Conservation (phyloP, 2,797 vertebrate genomes). For the Oreochromis mossambicus region DNA sequence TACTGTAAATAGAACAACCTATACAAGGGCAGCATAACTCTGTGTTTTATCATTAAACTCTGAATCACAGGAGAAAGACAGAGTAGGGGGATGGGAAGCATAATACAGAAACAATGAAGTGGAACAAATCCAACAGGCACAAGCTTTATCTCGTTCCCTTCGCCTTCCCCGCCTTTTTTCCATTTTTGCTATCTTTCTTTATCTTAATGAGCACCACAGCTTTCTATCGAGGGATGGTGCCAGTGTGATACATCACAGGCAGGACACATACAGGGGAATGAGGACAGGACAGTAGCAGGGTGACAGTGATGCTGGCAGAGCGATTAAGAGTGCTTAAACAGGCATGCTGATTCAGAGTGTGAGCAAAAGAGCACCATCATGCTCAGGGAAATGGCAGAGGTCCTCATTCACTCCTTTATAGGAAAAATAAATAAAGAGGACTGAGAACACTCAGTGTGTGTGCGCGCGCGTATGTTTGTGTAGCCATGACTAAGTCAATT, state of each 20-base stretch:
- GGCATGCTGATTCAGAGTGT: slow-evolving; percentile 38
- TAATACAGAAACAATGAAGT: slow-evolving; percentile 77
- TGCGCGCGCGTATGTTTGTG: neutral
- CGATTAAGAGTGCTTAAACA: slow-evolving; percentile 52
- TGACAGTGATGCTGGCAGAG: slow-evolving; percentile 50
- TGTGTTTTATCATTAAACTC: slow-evolving; percentile 46
- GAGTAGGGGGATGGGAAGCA: slow-evolving; percentile 20
- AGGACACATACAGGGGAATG: slow-evolving; percentile 48
- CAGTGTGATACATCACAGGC: slow-evolving; percentile 69
- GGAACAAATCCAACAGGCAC: slow-evolving; percentile 78
- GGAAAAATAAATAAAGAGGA: neutral
- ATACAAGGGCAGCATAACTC: slow-evolving; percentile 55
- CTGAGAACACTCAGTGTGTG: neutral
- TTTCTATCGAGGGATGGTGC: slow-evolving; percentile 69
- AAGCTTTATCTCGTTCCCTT: slow-evolving; percentile 73
- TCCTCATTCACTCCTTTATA: neutral
- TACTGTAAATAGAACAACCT: slow-evolving; percentile 54
- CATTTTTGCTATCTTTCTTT: slow-evolving; percentile 76
- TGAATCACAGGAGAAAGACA: slow-evolving; percentile 48
- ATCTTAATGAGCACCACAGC: slow-evolving; percentile 81
- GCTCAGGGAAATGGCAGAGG: slow-evolving; percentile 3
- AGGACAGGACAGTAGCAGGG: slow-evolving; percentile 57
- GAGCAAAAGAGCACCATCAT: slow-evolving; percentile 29
- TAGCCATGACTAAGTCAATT: neutral
- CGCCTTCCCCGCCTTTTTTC: slow-evolving; percentile 60